Base-by-base conservation (phyloP, 2,888 invertebrate genomes). In the Nephrotoma appendiculata region DNA sequence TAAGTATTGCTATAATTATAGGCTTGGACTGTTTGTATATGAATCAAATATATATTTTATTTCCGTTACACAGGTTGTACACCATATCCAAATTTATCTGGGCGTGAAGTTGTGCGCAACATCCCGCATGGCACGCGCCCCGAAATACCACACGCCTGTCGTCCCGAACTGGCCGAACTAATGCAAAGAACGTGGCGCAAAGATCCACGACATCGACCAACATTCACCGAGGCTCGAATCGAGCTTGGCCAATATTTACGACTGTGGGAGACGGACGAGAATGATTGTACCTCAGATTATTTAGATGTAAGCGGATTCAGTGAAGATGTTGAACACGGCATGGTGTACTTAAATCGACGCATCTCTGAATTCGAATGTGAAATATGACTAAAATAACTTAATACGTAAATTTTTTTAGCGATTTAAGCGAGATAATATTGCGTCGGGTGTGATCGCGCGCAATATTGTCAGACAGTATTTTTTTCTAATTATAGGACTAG, bases 31-130 rank as follows among this genome's bases (percentile, higher is more conserved):
- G 44, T 48, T n/a, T n/a, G n/a, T 48, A 31, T 2, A 2, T 31
- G 31, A 31, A 31, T 31, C 2, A 31, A 19, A 19, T 19, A 31
- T 31, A 31, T 31, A 31, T 31, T 31, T 31, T 31, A 31, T 31
- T 31, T 4, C 5, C 15, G 6, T 43, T 11, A 86, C 48, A 0
- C n/a, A 96, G 97, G 97, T 87, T 96, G 96, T 86, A 96, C 96
- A 89, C 97, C 97, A 4, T 97, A 97, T 91, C 95, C 96, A n/a
- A 95, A 95, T 87, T 94, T 97, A 94, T 95, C 96, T 0, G 96
- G 96, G 0, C 94, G 96, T 9, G 96, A 96, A 90, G 96, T 97
- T n/a, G 94, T 96, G 90, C 93, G 96, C 7, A 94, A 95, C 52
- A 96, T 97, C 86, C 94, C 96, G 41, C 95, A 95, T 89, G 97